phyloP scores from a whole-genome alignment of 2,888 invertebrate species.

The Byasa hedistus region DNA sequence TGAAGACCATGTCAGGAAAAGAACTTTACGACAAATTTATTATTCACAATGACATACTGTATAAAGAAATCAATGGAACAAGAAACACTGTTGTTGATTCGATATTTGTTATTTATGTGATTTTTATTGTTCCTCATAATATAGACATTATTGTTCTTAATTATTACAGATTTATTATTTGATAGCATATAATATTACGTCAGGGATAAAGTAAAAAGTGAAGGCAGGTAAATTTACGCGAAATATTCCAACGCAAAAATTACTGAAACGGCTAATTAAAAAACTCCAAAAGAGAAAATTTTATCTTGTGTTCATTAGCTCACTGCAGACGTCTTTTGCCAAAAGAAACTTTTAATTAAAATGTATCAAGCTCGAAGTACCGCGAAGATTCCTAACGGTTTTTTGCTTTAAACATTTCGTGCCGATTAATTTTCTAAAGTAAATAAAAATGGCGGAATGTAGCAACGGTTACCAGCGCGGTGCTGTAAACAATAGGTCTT shows the following conservation, averaged over 20 bases:
- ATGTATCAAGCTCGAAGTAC: conserved; percentile 62
- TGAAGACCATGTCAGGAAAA: too few species aligned
- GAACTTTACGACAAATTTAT: too few species aligned
- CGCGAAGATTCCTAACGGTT: conserved; percentile 59
- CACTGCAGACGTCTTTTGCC: conserved; percentile 53
- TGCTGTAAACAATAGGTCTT: conserved; percentile 54
- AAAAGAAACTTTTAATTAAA: conserved; percentile 62
- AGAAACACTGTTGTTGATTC: too few species aligned
- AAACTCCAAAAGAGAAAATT: conserved; percentile 17
- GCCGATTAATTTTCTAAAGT: conserved; percentile 75
- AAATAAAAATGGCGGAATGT: conserved; percentile 56
- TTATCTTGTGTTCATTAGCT: conserved; percentile 51
- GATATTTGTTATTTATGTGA: too few species aligned
- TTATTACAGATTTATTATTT: too few species aligned
- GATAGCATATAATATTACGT: too few species aligned
- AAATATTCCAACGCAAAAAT: not conserved
- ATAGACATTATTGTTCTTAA: too few species aligned
- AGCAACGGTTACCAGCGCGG: conserved; percentile 49
- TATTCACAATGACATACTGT: too few species aligned
- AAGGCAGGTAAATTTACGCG: not conserved
- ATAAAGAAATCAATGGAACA: too few species aligned
- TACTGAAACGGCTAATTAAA: conserved; percentile 17
- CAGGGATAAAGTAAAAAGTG: not conserved
- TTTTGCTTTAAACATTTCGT: conserved; percentile 62
- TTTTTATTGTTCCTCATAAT: too few species aligned